These are phyloP conservation scores for Parauchenoglanis ngamensis DNA, from an alignment of 2,797 vertebrate species.

Conservation along the genomic window DNA sequence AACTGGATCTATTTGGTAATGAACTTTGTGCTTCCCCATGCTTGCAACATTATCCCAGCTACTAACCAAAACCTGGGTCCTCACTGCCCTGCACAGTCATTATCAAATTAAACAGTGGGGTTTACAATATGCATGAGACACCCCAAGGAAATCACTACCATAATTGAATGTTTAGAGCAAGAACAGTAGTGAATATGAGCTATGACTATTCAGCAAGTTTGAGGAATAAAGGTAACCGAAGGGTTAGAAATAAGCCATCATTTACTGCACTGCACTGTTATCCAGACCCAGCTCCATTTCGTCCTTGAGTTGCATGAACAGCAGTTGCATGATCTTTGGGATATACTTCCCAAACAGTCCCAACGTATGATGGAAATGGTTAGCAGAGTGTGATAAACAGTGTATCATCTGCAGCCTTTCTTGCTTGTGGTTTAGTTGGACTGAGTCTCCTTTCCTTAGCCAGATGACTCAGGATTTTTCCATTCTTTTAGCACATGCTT, in stretches of 20 bases:
- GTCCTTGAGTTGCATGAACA: neutral
- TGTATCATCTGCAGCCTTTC: conserved; percentile 25
- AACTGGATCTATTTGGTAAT: conserved; percentile 72
- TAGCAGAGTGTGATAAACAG: conserved; percentile 40
- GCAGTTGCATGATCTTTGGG: neutral
- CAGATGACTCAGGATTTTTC: conserved; percentile 53
- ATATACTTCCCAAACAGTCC: neutral
- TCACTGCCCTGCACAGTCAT: conserved; percentile 36
- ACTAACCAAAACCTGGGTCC: conserved; percentile 43
- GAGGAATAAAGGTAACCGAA: neutral
- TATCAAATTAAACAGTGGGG: conserved; percentile 53
- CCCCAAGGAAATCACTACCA: conserved; percentile 33
- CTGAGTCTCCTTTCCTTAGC: conserved; percentile 14
- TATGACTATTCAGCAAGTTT: neutral
- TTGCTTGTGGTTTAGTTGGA: conserved; percentile 34
- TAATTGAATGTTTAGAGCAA: conserved; percentile 26
- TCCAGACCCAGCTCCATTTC: neutral
- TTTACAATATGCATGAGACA: conserved; percentile 45
- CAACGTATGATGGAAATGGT: conserved; percentile 16
- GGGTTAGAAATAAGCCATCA: neutral
- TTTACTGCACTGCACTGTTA: neutral
- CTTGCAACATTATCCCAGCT: conserved; percentile 67
- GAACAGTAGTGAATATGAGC: neutral
- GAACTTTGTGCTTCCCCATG: conserved; percentile 64
- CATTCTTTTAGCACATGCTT: conserved; percentile 38